phyloP scores from a whole-genome alignment of 2,113 vertebrate genomes.

The Tragelaphus scriptus region DNA sequence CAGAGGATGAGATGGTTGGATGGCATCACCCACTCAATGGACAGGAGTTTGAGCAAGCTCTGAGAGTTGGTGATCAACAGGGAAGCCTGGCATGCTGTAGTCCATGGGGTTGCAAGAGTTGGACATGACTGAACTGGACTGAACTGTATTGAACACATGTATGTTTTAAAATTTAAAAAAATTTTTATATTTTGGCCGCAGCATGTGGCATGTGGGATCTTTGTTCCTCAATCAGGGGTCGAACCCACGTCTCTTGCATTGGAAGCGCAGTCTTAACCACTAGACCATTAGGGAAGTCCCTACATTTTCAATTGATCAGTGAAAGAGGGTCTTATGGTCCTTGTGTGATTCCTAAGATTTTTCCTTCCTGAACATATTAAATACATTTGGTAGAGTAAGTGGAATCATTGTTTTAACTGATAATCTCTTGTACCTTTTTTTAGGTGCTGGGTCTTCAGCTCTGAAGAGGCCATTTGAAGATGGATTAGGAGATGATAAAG shows the following conservation, averaged over 20 bases:
- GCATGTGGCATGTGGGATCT: background rate
- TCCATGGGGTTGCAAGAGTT: background rate
- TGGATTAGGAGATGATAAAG: constrained; percentile 93
- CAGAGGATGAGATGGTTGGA: background rate
- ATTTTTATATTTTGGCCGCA: background rate
- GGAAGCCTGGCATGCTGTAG: background rate
- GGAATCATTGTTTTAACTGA: constrained; percentile 24
- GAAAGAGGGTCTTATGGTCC: background rate
- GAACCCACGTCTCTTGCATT: background rate
- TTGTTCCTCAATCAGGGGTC: background rate
- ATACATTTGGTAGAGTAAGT: background rate
- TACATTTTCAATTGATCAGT: background rate
- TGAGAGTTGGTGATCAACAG: background rate
- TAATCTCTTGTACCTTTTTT: constrained; percentile 40
- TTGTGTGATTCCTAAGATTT: constrained; percentile 10
- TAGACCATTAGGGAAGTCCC: background rate
- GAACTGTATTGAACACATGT: background rate
- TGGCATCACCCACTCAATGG: background rate
- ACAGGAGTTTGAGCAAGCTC: background rate
- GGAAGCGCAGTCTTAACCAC: background rate
- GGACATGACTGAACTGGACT: background rate
- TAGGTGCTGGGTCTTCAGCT: constrained; percentile 84
- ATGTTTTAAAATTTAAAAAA: background rate
- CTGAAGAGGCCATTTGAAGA: constrained; percentile 98
- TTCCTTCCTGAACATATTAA: background rate